Evolutionary conservation across 2,797 vertebrate species (phyloP).

Genomic region (Alca torda): DNA sequence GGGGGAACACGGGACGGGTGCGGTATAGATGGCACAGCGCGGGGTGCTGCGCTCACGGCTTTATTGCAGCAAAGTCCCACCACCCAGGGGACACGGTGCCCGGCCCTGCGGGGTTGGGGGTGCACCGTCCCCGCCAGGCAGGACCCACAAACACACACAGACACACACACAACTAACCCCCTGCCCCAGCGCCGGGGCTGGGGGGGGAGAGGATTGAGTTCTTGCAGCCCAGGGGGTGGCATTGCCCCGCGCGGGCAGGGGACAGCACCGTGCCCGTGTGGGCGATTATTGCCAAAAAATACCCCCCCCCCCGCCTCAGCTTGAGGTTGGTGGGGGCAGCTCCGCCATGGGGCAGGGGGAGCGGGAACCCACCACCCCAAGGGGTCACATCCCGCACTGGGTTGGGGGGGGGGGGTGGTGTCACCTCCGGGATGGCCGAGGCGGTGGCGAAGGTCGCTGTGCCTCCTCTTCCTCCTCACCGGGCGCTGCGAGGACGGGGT

Average conservation of each 20-base stretch:
- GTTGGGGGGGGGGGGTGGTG: not conserved
- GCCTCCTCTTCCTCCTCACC: not conserved
- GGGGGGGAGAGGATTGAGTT: not conserved
- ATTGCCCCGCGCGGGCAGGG: not conserved
- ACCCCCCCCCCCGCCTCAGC: no score
- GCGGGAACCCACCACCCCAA: not conserved
- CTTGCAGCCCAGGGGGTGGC: not conserved
- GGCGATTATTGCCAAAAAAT: not conserved
- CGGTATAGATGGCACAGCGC: not conserved
- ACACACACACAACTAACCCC: no score
- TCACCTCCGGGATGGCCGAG: not conserved
- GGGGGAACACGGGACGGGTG: no score
- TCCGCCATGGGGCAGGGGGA: not conserved
- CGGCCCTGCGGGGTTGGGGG: not conserved
- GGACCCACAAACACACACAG: no score
- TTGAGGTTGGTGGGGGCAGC: not conserved
- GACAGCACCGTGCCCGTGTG: not conserved
- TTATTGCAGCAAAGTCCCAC: conserved; percentile 30
- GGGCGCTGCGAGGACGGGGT: not conserved
- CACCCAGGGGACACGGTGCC: not conserved
- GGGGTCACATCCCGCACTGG: not conserved
- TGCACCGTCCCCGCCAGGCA: not conserved
- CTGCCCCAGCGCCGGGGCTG: not conserved
- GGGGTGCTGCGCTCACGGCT: not conserved
- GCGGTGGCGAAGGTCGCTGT: accelerated